Evolutionary conservation across 1,140 invertebrate species (phyloP).

Genomic region (Myzus persicae): DNA sequence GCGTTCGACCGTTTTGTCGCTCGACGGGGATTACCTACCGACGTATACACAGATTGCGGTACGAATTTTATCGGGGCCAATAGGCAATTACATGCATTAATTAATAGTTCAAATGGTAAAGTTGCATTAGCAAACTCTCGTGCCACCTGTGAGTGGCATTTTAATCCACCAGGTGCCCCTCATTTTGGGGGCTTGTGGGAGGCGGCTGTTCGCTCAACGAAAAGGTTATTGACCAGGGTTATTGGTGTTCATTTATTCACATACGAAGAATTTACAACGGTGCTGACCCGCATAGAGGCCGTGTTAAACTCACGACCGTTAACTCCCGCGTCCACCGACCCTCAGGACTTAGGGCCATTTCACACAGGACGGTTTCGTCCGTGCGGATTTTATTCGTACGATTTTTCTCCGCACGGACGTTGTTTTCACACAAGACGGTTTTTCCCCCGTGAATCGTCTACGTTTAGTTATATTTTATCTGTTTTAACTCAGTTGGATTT

Average conservation of each 20-base stretch:
- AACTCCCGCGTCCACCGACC: no score
- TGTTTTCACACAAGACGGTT: no score
- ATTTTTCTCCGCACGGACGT: no score
- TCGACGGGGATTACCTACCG: conserved; percentile 63
- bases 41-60: conserved; percentile 64
- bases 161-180: conserved; percentile 62
- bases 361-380: no score
- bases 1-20: conserved; percentile 63
- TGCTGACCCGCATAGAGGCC: conserved; percentile 52
- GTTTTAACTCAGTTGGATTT: no score
- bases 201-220: not conserved
- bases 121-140: not conserved
- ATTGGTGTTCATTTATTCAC: conserved; percentile 43
- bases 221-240: not conserved
- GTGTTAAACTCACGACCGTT: no score
- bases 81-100: not conserved
- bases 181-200: conserved; percentile 64
- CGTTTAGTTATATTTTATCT: no score
- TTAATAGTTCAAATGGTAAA: not conserved
- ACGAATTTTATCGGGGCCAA: conserved; percentile 64
- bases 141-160: conserved; percentile 60
- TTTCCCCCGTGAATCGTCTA: no score
- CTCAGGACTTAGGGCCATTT: conserved; percentile 62
- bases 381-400: no score
- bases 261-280: conserved; percentile 62